Conservation (phyloP, 2,888 invertebrate species). For the Drosophila mimetica region DNA sequence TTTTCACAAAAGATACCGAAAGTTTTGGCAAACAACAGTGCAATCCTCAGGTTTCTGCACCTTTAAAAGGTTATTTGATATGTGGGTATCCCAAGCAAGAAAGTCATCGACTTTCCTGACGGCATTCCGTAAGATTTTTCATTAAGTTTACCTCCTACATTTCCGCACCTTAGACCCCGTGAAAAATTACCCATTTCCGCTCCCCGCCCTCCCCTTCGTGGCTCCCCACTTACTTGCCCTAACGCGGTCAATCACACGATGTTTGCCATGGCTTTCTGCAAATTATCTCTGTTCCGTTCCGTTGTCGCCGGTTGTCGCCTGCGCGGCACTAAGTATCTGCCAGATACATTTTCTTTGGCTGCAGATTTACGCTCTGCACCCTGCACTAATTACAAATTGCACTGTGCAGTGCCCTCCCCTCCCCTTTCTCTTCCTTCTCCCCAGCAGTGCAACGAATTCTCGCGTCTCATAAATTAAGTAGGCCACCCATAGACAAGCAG, state of each 20-base stretch:
- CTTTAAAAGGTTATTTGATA: neutral
- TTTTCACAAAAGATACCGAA: too few species aligned
- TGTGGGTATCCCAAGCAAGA: neutral
- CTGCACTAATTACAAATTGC: conserved; percentile 77
- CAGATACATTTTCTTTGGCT: conserved; percentile 63
- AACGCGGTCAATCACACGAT: conserved; percentile 77
- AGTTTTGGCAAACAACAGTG: neutral
- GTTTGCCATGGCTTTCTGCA: conserved; percentile 48
- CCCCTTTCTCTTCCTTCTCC: conserved; percentile 17
- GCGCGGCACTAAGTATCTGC: conserved; percentile 62
- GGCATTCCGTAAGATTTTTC: neutral
- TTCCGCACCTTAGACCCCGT: neutral
- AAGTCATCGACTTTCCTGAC: neutral
- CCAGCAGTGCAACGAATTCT: conserved; percentile 69
- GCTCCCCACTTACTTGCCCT: conserved; percentile 32
- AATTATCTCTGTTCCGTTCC: conserved; percentile 57
- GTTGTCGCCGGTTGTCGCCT: conserved; percentile 35
- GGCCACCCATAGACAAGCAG: conserved; percentile 75
- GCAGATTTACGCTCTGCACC: conserved; percentile 69
- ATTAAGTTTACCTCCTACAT: neutral
- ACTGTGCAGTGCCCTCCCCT: conserved; percentile 43
- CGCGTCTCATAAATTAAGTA: conserved; percentile 80
- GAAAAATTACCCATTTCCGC: neutral
- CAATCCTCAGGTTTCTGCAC: neutral
- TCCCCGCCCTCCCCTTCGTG: neutral